These are phyloP conservation scores for Frieseomelitta varia DNA, from an alignment of 1,140 invertebrate genomes.

Conservation along the genomic window DNA sequence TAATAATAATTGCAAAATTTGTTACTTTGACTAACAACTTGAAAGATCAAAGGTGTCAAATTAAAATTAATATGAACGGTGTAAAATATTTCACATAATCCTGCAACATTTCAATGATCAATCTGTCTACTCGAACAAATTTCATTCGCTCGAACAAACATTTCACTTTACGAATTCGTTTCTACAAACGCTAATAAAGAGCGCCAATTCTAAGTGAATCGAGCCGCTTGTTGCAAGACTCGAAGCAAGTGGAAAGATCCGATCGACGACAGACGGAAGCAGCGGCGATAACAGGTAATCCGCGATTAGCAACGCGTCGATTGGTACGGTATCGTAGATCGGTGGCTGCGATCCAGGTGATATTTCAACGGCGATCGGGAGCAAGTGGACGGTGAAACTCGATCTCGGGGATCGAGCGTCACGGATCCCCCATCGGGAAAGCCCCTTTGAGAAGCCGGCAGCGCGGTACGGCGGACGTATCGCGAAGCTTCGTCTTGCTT, in stretches of 20 bases:
- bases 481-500: slow-evolving; percentile 47
- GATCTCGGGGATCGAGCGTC: slow-evolving; percentile 43
- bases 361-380: slow-evolving; percentile 56
- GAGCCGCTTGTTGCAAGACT: neutral
- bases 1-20: too few relatives aligned
- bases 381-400: slow-evolving; percentile 47
- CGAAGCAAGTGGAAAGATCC: neutral
- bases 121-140: too few relatives aligned
- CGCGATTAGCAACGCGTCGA: slow-evolving; percentile 49
- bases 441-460: slow-evolving; percentile 60
- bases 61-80: too few relatives aligned
- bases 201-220: neutral
- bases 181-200: too few relatives aligned
- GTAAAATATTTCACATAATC: too few relatives aligned
- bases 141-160: too few relatives aligned
- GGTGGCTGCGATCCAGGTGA: slow-evolving; percentile 27
- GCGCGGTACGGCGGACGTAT: slow-evolving; percentile 32
- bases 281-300: slow-evolving; percentile 39
- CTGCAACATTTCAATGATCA: too few relatives aligned
- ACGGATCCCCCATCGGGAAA: slow-evolving; percentile 64
- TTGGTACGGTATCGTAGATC: slow-evolving; percentile 44
- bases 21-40: too few relatives aligned
- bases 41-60: too few relatives aligned
- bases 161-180: neutral
- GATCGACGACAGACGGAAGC: neutral